These are phyloP conservation scores for Phoenicopterus ruber DNA, from an alignment of 2,113 vertebrate species.

Conservation along the genomic window DNA sequence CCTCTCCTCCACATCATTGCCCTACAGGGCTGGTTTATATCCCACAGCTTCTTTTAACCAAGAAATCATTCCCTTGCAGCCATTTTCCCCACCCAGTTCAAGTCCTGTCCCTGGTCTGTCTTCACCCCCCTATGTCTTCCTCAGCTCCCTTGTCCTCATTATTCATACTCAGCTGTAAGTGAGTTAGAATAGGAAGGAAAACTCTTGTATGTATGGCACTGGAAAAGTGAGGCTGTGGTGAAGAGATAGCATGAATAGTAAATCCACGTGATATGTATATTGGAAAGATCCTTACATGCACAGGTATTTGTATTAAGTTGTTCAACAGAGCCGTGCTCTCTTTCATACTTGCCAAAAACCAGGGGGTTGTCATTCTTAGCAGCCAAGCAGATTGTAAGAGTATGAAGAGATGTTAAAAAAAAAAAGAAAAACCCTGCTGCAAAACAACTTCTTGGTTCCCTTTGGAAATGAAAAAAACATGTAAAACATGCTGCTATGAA, in stretches of 20 bases:
- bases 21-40: not conserved
- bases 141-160: not conserved
- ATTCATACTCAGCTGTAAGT: not conserved
- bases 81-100: not conserved
- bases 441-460: not conserved
- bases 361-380: not conserved
- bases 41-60: not conserved
- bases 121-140: not conserved
- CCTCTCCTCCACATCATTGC: not conserved
- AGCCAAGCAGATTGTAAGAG: not conserved
- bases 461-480: not conserved
- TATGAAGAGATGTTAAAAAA: not conserved
- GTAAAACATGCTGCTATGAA: not conserved
- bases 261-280: not conserved
- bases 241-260: not conserved
- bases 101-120: not conserved
- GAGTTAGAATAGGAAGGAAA: not conserved
- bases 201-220: not conserved
- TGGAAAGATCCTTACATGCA: not conserved
- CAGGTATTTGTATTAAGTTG: not conserved
- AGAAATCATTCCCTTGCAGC: not conserved
- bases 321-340: not conserved
- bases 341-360: not conserved
- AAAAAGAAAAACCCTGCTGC: not conserved
- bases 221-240: not conserved